Evolutionary conservation across 2,888 invertebrate species (phyloP).

Genomic region (Bugulina stolonifera): DNA sequence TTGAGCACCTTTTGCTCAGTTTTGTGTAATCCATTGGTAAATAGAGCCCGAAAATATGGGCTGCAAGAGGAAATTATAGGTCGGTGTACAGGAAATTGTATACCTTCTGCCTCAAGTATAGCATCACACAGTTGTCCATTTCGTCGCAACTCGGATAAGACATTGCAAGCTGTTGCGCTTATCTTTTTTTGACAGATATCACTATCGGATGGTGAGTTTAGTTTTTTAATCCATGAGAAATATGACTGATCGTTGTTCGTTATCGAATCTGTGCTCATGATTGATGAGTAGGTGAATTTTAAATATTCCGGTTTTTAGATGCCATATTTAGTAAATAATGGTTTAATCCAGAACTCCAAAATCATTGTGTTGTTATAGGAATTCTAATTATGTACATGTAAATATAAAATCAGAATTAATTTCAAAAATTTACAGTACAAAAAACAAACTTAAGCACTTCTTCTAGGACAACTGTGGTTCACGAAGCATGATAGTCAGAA

Average conservation of each 20-base stretch:
- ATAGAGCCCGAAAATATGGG: constrained; percentile 80
- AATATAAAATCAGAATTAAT: too few relatives aligned
- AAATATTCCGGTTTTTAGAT: too few relatives aligned
- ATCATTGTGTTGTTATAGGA: too few relatives aligned
- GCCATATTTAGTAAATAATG: too few relatives aligned
- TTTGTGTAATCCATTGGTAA: constrained; percentile 66
- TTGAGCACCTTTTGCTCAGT: constrained; percentile 56
- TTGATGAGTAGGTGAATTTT: background rate
- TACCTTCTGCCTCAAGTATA: constrained; percentile 67
- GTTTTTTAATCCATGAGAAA: background rate
- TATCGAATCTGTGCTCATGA: background rate
- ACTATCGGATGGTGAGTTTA: background rate
- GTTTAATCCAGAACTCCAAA: too few relatives aligned
- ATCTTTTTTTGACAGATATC: constrained; percentile 61
- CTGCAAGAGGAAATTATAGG: constrained; percentile 65
- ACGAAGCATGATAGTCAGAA: too few relatives aligned
- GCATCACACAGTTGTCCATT: constrained; percentile 82
- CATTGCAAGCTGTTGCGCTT: constrained; percentile 77
- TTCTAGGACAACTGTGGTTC: too few relatives aligned
- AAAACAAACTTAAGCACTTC: too few relatives aligned
- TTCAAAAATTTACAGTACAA: too few relatives aligned
- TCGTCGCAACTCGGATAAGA: constrained; percentile 74
- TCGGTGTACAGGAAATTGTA: constrained; percentile 73
- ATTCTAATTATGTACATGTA: too few relatives aligned
- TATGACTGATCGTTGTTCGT: background rate